Evolutionary conservation across 2,888 invertebrate species (phyloP).

Genomic region (Physocephala rufipes): DNA sequence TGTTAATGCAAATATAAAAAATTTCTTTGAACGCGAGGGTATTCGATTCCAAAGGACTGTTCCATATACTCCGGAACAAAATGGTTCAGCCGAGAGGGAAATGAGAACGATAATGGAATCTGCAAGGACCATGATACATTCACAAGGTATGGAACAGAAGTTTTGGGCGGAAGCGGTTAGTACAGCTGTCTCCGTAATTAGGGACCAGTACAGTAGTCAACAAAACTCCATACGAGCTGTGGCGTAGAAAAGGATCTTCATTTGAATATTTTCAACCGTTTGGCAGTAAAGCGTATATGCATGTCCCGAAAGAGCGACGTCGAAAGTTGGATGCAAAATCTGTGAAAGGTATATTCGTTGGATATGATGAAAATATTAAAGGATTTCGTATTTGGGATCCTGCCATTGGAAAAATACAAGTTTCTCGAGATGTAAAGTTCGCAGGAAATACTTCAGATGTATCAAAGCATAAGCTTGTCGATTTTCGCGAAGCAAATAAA

Average conservation of each 20-base stretch:
- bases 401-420: constrained; percentile 27
- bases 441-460: background rate
- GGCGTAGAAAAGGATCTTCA: constrained; percentile 33
- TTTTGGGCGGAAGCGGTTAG: constrained; percentile 62
- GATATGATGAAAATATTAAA: constrained; percentile 55
- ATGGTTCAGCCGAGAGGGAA: constrained; percentile 58
- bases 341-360: constrained; percentile 43
- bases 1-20: constrained; percentile 44
- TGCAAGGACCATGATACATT: constrained; percentile 48
- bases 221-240: constrained; percentile 50
- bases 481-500: background rate
- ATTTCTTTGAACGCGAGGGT: constrained; percentile 47
- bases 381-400: constrained; percentile 48
- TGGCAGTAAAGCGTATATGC: constrained; percentile 56
- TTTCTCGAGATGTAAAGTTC: constrained; percentile 40
- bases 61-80: constrained; percentile 58
- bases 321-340: constrained; percentile 56
- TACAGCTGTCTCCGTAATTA: constrained; percentile 54
- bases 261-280: constrained; percentile 51
- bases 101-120: constrained; percentile 57
- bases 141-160: constrained; percentile 42
- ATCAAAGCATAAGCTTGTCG: background rate
- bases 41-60: constrained; percentile 49
- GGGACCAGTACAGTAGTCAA: constrained; percentile 44
- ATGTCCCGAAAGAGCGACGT: constrained; percentile 56